phyloP scores from a whole-genome alignment of 2,113 vertebrate genomes.

The Pelobates fuscus region DNA sequence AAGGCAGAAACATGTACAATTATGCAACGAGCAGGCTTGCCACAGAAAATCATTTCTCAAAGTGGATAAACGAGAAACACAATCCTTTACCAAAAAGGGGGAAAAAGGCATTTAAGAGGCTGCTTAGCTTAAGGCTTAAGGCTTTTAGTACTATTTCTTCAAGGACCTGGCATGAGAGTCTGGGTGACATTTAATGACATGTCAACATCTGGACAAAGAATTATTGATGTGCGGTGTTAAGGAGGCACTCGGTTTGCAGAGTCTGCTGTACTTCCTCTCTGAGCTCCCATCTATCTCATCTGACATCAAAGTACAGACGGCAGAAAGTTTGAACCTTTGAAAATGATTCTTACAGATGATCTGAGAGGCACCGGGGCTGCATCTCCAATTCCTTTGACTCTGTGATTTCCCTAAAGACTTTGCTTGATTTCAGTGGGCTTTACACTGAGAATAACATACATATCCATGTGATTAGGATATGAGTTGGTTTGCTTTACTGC shows the following conservation, averaged over 20 bases:
- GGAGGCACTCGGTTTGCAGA: neutral
- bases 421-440: constrained; percentile 18
- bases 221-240: constrained; percentile 45
- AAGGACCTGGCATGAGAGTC: constrained; percentile 34
- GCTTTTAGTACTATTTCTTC: constrained; percentile 7
- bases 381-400: constrained; percentile 39
- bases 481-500: neutral
- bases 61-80: constrained; percentile 26
- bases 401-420: constrained; percentile 49
- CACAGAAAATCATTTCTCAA: constrained; percentile 34
- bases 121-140: constrained; percentile 29
- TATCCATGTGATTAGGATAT: neutral
- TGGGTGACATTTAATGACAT: constrained; percentile 17
- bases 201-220: constrained; percentile 17
- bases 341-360: constrained; percentile 40
- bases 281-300: neutral
- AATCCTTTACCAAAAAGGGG: constrained; percentile 20
- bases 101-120: neutral
- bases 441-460: constrained; percentile 27
- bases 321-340: constrained; percentile 48
- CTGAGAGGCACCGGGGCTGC: constrained; percentile 11
- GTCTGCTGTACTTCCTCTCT: neutral
- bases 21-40: constrained; percentile 20
- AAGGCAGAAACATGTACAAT: constrained; percentile 1
- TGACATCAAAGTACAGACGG: constrained; percentile 31